These are phyloP conservation scores for Andrena hattorfiana DNA, from an alignment of 2,888 invertebrate genomes.

Conservation along the genomic window DNA sequence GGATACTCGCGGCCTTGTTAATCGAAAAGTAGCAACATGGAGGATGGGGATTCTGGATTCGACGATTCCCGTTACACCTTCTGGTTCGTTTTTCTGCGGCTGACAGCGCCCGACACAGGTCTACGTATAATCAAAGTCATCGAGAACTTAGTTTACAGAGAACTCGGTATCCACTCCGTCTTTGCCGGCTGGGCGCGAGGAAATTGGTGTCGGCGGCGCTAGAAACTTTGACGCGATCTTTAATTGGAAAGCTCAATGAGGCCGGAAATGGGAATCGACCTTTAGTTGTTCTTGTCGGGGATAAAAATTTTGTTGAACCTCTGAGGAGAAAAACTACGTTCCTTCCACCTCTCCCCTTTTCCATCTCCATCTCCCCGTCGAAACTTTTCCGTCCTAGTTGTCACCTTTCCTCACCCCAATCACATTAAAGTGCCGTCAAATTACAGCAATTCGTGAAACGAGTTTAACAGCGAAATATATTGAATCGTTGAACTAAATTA, in stretches of 20 bases:
- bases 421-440: neutral
- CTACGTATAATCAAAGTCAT: constrained; percentile 78
- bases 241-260: constrained; percentile 65
- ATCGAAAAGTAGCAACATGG: neutral
- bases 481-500: constrained; percentile 13
- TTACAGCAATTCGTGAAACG: constrained; percentile 1
- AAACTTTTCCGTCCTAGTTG: neutral
- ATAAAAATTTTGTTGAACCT: constrained; percentile 14
- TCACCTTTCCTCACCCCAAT: neutral
- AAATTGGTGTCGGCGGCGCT: constrained; percentile 63
- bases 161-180: constrained; percentile 67
- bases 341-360: neutral
- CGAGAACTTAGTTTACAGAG: constrained; percentile 79
- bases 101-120: constrained; percentile 38
- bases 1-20: neutral
- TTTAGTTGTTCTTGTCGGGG: constrained; percentile 1
- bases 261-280: constrained; percentile 65
- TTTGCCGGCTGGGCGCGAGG: constrained; percentile 56
- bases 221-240: constrained; percentile 68
- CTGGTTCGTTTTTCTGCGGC: constrained; percentile 24
- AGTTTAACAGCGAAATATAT: constrained; percentile 9
- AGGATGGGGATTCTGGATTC: neutral
- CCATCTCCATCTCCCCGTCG: neutral
- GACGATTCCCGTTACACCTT: neutral
- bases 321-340: neutral